These are phyloP conservation scores for Etheostoma spectabile DNA, from an alignment of 2,113 vertebrate genomes.

Conservation along the genomic window DNA sequence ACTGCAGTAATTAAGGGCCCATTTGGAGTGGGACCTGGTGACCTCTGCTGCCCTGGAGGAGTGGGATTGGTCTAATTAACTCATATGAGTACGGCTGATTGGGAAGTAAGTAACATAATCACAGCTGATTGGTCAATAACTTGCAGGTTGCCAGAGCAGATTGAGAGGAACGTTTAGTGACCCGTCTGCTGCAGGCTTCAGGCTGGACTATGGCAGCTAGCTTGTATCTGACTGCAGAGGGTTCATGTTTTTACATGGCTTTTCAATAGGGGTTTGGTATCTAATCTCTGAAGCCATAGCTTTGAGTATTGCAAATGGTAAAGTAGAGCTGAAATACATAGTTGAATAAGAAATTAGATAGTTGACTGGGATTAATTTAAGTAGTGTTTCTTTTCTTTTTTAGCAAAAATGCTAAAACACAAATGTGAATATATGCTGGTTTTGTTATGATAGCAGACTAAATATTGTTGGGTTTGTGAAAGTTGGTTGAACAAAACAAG, in stretches of 20 bases:
- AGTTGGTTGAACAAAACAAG: background rate
- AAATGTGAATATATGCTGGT: background rate
- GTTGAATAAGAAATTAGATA: background rate
- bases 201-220: background rate
- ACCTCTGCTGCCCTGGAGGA: constrained; percentile 75
- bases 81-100: constrained; percentile 74
- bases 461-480: background rate
- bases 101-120: constrained; percentile 73
- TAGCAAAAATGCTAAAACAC: background rate
- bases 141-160: constrained; percentile 54
- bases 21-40: constrained; percentile 78
- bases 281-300: background rate
- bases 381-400: background rate
- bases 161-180: constrained; percentile 44
- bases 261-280: background rate
- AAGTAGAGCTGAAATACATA: background rate
- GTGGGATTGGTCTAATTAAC: constrained; percentile 79
- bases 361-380: too few relatives aligned
- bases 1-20: constrained; percentile 82
- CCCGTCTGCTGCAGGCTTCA: constrained; percentile 26
- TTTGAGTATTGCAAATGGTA: background rate
- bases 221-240: background rate
- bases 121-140: constrained; percentile 81
- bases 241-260: background rate
- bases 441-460: background rate